Conservation (phyloP, 2,113 vertebrate genomes). For the Toxotes chatareus region DNA sequence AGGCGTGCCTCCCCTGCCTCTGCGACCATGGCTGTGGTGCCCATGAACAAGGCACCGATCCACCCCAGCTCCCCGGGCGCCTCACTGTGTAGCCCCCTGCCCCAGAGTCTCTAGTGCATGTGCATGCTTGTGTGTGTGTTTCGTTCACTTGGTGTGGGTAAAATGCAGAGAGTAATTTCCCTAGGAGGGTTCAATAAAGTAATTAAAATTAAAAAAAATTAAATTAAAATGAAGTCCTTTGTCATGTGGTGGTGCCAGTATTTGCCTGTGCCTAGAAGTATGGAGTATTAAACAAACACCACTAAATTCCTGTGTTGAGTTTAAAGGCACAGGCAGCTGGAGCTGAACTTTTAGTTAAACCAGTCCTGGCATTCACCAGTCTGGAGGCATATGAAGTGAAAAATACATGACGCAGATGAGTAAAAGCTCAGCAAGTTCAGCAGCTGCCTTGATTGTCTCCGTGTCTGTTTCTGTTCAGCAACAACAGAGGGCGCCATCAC, state of each 20-base stretch:
- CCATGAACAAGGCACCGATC: no score
- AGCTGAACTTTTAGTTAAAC: not conserved
- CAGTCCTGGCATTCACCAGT: not conserved
- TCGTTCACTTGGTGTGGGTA: no score
- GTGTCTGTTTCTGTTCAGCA: not conserved
- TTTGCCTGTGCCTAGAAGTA: not conserved
- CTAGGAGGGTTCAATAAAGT: no score
- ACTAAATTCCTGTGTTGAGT: not conserved
- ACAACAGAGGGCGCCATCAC: conserved; percentile 72
- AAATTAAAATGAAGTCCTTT: not conserved
- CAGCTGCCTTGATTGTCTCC: not conserved
- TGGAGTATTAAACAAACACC: no score
- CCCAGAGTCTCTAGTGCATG: no score
- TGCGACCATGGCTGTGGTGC: no score
- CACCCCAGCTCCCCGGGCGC: no score
- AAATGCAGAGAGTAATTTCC: no score
- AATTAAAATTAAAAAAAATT: no score
- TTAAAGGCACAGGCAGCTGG: not conserved
- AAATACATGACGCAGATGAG: not conserved
- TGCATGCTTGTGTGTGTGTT: no score
- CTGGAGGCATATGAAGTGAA: not conserved
- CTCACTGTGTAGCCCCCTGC: no score
- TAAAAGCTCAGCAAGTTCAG: not conserved
- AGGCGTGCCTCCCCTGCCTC: no score
- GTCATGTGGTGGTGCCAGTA: not conserved